Percentiles rank a stretch among this genome's conserved stretches.
These are phyloP conservation scores for Haliclona indistincta DNA, from an alignment of 37 sponge, comb jelly and placozoan genomes.

Conservation along the genomic window DNA sequence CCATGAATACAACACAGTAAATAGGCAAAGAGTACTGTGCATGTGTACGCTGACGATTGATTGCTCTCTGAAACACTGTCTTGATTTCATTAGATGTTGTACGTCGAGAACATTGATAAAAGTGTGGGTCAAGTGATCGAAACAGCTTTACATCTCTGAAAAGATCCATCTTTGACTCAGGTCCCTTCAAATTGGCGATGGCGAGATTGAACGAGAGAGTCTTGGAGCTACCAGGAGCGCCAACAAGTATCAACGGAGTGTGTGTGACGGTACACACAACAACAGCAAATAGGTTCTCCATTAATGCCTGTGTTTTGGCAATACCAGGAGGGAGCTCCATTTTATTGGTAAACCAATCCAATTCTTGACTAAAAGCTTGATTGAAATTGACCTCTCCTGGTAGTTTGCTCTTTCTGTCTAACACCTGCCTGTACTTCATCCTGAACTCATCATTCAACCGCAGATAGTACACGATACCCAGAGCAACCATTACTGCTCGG, in stretches of 20 bases:
- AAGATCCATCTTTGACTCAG: slow-evolving; percentile 61
- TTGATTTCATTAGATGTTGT: slow-evolving; percentile 91
- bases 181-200: slow-evolving; percentile 84
- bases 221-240: slow-evolving; percentile 90
- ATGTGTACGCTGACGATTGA: slow-evolving; percentile 73
- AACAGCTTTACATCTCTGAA: slow-evolving; percentile 67
- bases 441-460: slow-evolving; percentile 64
- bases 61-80: slow-evolving; percentile 81
- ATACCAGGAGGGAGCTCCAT: slow-evolving; percentile 84
- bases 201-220: slow-evolving; percentile 93
- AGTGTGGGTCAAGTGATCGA: slow-evolving; percentile 71
- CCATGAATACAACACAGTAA: slow-evolving; percentile 92
- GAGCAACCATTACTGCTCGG: slow-evolving; percentile 69
- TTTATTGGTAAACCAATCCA: slow-evolving; percentile 52
- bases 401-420: slow-evolving; percentile 22
- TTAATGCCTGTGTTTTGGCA: slow-evolving; percentile 86
- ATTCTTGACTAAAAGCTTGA: slow-evolving; percentile 46
- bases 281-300: slow-evolving; percentile 91
- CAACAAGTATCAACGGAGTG: slow-evolving; percentile 91
- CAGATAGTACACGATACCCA: slow-evolving; percentile 91
- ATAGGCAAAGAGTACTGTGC: slow-evolving; percentile 50
- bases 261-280: slow-evolving; percentile 78
- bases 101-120: slow-evolving; percentile 89
- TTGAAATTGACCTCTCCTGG: slow-evolving; percentile 41
- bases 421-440: slow-evolving; percentile 16